Base-by-base conservation (phyloP, 2,113 vertebrate genomes). In the Ptychochromis oligacanthus region DNA sequence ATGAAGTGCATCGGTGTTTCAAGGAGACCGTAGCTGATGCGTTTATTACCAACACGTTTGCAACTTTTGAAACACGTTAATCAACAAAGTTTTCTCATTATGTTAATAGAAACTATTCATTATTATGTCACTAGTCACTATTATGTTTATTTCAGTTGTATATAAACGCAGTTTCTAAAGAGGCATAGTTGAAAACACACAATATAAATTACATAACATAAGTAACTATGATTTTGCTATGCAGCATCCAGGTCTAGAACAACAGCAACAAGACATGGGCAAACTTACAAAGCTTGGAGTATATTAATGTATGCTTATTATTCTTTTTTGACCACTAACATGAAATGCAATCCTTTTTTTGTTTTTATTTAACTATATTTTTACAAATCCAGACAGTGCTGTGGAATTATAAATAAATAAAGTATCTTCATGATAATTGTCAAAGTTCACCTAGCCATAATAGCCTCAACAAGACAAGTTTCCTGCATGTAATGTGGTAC, bases 401-500 rank as follows among this genome's bases (percentile, higher is more conserved):
- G 11, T 9, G 1, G 2, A 26, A 40, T 14, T 61, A 43, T 61
- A 61, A 79, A 12, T 46, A 31, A 22, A 28, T 54, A 22, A 40
- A 31, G n/a, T 1, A 72, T 54, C 67, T 72, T n/a, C 0, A 1
- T 60, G 64, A 54, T 20, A 77, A 75, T 12, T 78, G 65, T 18
- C 34, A 46, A 10, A 1, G 75, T 70, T 82, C 36, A 18, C 62
- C 18, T 31, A 28, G 12, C 54, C n/a, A 76, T 62, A 74, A 64
- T 4, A 26, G 46, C 77, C 70, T 76, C 58, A 74, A 90, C 40
- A 70, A 90, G 81, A 76, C n/a, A 81, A 57, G 86, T 24, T 70
- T 76, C 55, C 70, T 24, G 57, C 62, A 28, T 1, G 2, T 49
- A 67, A 17, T 80, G 86, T 54, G 22, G 56, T 67, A 52, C 15